A percentile compares a stretch with the other conserved stretches of the same genome.
phyloP scores from a whole-genome alignment of 2,113 vertebrate genomes.

The Bathybates hornii region DNA sequence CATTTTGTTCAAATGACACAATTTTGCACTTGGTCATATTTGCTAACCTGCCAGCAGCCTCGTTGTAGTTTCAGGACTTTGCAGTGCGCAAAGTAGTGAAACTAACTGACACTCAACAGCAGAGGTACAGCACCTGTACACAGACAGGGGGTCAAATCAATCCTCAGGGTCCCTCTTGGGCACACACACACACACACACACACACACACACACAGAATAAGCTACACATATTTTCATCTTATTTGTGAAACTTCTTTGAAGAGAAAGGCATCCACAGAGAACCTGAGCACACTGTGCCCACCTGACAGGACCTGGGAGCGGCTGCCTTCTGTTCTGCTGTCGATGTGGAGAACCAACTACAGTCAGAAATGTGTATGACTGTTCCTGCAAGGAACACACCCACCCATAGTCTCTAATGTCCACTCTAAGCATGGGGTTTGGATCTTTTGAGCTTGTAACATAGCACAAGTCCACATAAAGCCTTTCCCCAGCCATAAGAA shows the following conservation, averaged over 20 bases:
- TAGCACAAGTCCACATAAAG: slow-evolving; percentile 56
- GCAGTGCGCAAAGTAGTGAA: not conserved
- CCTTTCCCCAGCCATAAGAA: slow-evolving; percentile 15
- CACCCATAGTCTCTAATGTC: slow-evolving; percentile 29
- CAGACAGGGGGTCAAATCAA: not conserved
- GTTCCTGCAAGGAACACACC: not conserved
- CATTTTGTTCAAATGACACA: not conserved
- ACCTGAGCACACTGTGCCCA: slow-evolving; percentile 15
- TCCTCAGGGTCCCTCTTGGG: not conserved
- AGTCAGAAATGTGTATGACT: not conserved
- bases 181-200: too few species aligned
- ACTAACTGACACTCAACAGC: slow-evolving; percentile 48
- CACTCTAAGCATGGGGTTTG: slow-evolving; percentile 2
- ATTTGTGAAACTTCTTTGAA: slow-evolving; percentile 30
- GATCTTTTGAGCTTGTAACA: slow-evolving; percentile 22
- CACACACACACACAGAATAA: too few species aligned
- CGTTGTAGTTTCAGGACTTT: slow-evolving; percentile 64
- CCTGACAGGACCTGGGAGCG: slow-evolving; percentile 26
- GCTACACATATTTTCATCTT: not conserved
- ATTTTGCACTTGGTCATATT: not conserved
- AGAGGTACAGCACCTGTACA: slow-evolving; percentile 50
- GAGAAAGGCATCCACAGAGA: slow-evolving; percentile 59
- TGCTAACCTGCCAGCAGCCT: slow-evolving; percentile 13
- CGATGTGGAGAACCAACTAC: not conserved
- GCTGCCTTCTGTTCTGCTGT: slow-evolving; percentile 56